Conservation (phyloP, 1,140 invertebrate genomes). For the Leptestheria dahalacensis region DNA sequence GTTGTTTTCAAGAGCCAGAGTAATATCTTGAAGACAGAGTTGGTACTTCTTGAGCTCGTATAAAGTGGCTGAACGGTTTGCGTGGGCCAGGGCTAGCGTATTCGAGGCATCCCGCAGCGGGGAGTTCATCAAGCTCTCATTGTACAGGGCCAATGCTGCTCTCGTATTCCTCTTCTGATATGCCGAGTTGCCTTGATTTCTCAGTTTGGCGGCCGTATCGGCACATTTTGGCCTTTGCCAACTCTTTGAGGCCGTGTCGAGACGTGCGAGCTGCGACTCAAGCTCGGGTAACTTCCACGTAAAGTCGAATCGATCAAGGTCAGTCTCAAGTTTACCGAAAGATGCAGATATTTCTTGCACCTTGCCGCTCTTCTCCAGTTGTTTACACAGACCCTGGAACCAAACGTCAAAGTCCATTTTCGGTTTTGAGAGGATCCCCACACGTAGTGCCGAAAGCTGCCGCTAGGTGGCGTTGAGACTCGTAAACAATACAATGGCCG, state of each 20-base stretch:
- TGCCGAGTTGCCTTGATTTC: slow-evolving; percentile 1
- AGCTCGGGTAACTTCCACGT: background rate
- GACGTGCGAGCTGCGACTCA: background rate
- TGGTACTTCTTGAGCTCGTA: slow-evolving; percentile 41
- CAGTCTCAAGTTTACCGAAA: slow-evolving; percentile 1
- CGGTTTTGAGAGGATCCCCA: background rate
- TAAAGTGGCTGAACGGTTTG: slow-evolving; percentile 51
- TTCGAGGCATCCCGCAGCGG: background rate
- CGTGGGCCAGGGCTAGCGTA: slow-evolving; percentile 42
- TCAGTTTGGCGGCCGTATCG: background rate
- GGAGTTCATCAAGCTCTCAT: slow-evolving; percentile 2
- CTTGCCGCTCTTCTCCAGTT: background rate
- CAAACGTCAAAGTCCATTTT: slow-evolving; percentile 9
- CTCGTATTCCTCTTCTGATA: slow-evolving; percentile 6
- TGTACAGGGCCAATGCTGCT: slow-evolving; percentile 7
- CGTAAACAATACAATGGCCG: too few species aligned
- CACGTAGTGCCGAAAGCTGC: background rate
- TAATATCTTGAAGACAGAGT: slow-evolving; percentile 38
- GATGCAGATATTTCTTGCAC: slow-evolving; percentile 4
- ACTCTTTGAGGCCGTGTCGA: background rate
- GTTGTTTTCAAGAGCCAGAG: slow-evolving; percentile 27
- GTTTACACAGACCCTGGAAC: slow-evolving; percentile 7
- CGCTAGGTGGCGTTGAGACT: background rate
- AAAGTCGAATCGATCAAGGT: slow-evolving; percentile 3
- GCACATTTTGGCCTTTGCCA: background rate